Evolutionary conservation across 2,888 invertebrate species (phyloP).

Genomic region (Tinea trinotella): DNA sequence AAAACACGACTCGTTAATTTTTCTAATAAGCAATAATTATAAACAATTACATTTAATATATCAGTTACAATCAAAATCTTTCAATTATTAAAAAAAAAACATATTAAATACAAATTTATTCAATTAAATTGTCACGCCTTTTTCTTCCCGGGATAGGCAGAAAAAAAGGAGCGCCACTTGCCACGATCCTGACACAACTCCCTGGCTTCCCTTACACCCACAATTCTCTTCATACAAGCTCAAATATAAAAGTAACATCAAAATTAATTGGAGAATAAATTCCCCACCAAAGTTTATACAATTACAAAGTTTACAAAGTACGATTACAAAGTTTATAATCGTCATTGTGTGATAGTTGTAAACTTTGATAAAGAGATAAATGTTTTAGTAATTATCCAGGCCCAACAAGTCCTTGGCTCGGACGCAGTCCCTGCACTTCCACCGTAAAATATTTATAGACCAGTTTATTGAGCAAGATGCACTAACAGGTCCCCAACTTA

Average conservation of each 20-base stretch:
- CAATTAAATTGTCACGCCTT: too few species aligned
- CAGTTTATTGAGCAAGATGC: constrained; percentile 51
- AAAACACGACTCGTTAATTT: constrained; percentile 16
- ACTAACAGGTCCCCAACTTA: constrained; percentile 31
- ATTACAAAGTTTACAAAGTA: not conserved
- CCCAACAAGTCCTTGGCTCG: constrained; percentile 14
- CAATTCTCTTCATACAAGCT: too few species aligned
- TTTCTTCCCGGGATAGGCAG: too few species aligned
- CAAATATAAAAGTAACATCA: too few species aligned
- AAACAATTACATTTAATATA: too few species aligned
- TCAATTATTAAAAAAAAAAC: too few species aligned
- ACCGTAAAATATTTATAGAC: constrained; percentile 58
- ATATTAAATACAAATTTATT: too few species aligned
- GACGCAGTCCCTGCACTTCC: constrained; percentile 11
- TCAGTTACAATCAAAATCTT: too few species aligned
- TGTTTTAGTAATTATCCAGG: constrained; percentile 10
- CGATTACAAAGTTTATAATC: not conserved
- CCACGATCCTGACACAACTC: too few species aligned
- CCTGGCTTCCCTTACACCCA: too few species aligned
- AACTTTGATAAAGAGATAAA: constrained; percentile 9
- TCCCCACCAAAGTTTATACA: not conserved
- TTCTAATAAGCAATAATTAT: constrained; percentile 14
- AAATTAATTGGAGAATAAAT: not conserved
- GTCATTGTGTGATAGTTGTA: not conserved
- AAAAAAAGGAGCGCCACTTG: too few species aligned